Percentiles rank a stretch among this genome's conserved stretches.
Conservation (phyloP, 1,140 invertebrate species). For the Lamellibrachia luymesi region DNA sequence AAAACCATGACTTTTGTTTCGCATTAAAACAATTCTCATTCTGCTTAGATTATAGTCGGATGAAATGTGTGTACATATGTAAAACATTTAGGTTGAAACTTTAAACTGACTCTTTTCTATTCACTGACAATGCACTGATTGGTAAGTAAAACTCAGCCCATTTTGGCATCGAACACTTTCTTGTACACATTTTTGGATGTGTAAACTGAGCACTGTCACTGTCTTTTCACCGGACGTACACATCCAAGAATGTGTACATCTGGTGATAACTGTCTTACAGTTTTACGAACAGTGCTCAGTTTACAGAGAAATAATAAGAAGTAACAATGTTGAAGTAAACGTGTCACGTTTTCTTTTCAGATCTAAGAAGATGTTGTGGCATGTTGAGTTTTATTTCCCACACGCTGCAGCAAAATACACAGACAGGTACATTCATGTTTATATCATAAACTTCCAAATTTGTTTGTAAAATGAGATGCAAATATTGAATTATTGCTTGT, state of each 20-base stretch:
- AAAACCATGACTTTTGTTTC: no score
- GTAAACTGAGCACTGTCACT: no score
- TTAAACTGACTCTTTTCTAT: no score
- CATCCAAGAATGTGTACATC: not conserved
- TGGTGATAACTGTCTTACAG: not conserved
- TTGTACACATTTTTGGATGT: no score
- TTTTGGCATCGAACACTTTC: no score
- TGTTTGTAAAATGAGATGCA: not conserved
- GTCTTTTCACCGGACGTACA: not conserved
- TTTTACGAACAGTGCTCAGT: not conserved
- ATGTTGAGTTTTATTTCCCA: slow-evolving; percentile 32
- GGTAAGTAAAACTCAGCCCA: no score
- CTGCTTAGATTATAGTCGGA: no score
- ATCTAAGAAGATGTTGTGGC: slow-evolving; percentile 27
- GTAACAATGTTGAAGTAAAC: not conserved
- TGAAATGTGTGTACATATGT: no score
- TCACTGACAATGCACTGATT: no score
- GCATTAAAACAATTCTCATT: no score
- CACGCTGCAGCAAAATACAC: slow-evolving; percentile 27
- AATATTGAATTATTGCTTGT: not conserved
- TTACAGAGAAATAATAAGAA: not conserved
- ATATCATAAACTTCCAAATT: not conserved
- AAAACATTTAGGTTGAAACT: no score
- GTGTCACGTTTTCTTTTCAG: slow-evolving; percentile 14
- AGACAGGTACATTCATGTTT: slow-evolving; percentile 21